A percentile compares a stretch with the other conserved stretches of the same genome.
phyloP scores from a whole-genome alignment of 1,140 invertebrate genomes.

The Drosophila setifemur region DNA sequence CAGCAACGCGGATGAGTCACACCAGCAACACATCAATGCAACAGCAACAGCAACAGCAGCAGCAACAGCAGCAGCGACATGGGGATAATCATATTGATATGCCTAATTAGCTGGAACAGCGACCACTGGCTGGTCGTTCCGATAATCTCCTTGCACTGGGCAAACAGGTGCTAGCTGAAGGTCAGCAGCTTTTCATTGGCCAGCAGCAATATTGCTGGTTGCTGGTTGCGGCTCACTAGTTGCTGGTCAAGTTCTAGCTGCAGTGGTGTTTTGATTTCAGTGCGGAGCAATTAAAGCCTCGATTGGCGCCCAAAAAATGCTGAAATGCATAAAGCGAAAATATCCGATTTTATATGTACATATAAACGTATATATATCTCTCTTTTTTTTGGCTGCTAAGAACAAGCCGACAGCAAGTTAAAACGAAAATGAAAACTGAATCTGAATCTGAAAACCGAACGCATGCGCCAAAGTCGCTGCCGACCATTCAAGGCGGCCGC shows the following conservation, averaged over 20 bases:
- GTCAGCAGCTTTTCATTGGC: constrained; percentile 52
- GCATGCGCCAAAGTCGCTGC: constrained; percentile 40
- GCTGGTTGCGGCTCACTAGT: background rate
- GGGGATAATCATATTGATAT: constrained; percentile 58
- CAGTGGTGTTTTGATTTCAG: constrained; percentile 10
- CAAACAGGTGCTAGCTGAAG: constrained; percentile 68
- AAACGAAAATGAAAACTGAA: constrained; percentile 67
- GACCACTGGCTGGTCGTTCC: constrained; percentile 18
- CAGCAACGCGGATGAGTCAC: constrained; percentile 27
- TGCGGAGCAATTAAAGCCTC: constrained; percentile 12
- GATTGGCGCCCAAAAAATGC: constrained; percentile 18
- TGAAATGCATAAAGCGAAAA: background rate
- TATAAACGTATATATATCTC: too few species aligned
- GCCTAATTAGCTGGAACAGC: constrained; percentile 59
- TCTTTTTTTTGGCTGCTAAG: constrained; percentile 6
- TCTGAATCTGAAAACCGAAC: constrained; percentile 31
- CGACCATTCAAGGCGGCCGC: constrained; percentile 29
- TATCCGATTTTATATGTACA: background rate
- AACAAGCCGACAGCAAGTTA: constrained; percentile 8
- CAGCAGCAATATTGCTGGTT: background rate
- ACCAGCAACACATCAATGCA: constrained; percentile 13
- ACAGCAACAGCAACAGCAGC: constrained; percentile 6
- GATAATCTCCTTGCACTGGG: constrained; percentile 46
- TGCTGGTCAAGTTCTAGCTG: constrained; percentile 11
- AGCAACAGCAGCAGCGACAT: constrained; percentile 18